Conservation (phyloP, 2,888 invertebrate species). For the Nemoura dubitans region DNA sequence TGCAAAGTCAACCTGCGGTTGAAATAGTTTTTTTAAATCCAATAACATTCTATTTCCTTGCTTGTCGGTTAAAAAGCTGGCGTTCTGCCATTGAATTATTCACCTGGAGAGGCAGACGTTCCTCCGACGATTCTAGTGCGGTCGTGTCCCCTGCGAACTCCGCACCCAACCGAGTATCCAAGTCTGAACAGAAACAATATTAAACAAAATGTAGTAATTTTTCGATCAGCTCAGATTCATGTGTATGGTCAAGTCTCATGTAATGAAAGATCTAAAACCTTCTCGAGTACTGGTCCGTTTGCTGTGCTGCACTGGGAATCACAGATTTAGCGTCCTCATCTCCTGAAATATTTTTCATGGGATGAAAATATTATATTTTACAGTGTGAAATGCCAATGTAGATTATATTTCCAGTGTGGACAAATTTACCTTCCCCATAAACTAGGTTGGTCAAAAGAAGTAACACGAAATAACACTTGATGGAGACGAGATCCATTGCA, state of each 20-base stretch:
- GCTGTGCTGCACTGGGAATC: neutral
- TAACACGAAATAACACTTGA: neutral
- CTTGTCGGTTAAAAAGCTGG: too few species aligned
- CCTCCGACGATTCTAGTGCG: constrained; percentile 52
- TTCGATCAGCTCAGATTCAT: neutral
- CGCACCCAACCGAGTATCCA: constrained; percentile 45
- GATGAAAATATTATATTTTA: neutral
- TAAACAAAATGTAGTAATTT: neutral
- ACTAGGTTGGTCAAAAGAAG: neutral
- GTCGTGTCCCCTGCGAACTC: neutral
- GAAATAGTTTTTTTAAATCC: too few species aligned
- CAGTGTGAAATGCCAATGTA: neutral
- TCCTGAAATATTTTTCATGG: neutral
- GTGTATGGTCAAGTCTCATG: neutral
- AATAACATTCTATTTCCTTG: too few species aligned
- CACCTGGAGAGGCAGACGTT: constrained; percentile 50
- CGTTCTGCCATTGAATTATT: neutral
- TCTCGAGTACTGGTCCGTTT: neutral
- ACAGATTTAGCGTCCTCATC: neutral
- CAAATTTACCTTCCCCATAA: neutral
- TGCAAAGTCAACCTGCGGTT: too few species aligned
- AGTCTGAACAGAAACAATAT: constrained; percentile 15
- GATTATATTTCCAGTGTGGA: too few species aligned
- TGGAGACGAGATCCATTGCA: neutral
- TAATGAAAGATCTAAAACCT: neutral